Conservation (phyloP, 2,113 vertebrate species). For the Hiodon tergisus region DNA sequence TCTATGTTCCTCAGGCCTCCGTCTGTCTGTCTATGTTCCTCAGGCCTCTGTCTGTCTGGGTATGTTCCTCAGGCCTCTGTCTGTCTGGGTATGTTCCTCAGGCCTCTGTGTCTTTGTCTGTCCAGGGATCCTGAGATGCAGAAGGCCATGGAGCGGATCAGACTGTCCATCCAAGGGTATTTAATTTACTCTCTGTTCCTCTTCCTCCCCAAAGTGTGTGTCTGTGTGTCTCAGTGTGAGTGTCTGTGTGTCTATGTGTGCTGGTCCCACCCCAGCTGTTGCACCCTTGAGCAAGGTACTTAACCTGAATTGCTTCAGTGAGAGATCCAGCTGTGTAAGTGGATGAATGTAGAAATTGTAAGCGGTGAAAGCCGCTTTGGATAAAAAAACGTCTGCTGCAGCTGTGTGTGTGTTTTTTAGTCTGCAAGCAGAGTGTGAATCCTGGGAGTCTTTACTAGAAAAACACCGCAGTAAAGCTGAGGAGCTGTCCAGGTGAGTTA, state of each 20-base stretch:
- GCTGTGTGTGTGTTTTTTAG: conserved; percentile 45
- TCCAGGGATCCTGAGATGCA: conserved; percentile 45
- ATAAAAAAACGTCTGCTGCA: too few relatives aligned
- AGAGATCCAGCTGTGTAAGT: too few relatives aligned
- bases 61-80: neutral
- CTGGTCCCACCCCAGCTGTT: too few relatives aligned
- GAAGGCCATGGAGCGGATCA: conserved; percentile 41
- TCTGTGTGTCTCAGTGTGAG: neutral
- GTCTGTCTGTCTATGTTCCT: too few relatives aligned
- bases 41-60: too few relatives aligned
- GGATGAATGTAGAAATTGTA: too few relatives aligned
- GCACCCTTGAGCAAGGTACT: too few relatives aligned
- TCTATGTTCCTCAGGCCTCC: too few relatives aligned
- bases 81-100: neutral
- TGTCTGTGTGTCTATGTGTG: neutral
- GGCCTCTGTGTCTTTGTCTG: conserved; percentile 8
- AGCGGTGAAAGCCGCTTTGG: too few relatives aligned
- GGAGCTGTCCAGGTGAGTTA: conserved; percentile 46
- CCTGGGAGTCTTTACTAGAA: conserved; percentile 60
- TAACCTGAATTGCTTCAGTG: too few relatives aligned
- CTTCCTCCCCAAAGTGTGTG: neutral
- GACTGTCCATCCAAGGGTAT: conserved; percentile 53
- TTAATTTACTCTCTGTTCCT: neutral
- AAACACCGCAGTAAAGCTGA: conserved; percentile 59
- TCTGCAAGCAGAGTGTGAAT: conserved; percentile 56